These are phyloP conservation scores for Ctenosaura bakeri DNA, from an alignment of 2,797 vertebrate species.

Conservation along the genomic window DNA sequence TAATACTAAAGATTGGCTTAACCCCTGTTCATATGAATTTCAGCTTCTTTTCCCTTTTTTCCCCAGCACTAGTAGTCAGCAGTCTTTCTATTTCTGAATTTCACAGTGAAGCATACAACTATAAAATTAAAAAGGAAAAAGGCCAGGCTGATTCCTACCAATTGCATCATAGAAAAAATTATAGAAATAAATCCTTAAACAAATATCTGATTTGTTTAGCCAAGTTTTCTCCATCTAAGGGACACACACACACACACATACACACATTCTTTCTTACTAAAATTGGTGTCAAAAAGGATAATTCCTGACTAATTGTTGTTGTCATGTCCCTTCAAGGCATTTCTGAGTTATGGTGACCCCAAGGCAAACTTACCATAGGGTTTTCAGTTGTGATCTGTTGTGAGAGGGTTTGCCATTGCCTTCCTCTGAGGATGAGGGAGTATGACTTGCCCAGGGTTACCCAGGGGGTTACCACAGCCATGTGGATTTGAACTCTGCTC, in stretches of 20 bases:
- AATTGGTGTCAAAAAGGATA: background rate
- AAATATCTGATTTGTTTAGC: conserved; percentile 1
- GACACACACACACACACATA: no score
- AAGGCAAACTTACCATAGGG: no score
- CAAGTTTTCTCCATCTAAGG: background rate
- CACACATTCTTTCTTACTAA: background rate
- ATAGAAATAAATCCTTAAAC: background rate
- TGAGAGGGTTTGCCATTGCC: no score
- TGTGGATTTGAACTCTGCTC: no score
- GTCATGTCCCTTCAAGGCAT: no score
- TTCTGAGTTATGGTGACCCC: no score
- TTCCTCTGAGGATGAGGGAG: no score
- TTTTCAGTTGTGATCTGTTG: no score
- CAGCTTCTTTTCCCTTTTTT: background rate
- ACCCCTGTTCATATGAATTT: background rate
- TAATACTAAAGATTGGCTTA: conserved; percentile 11
- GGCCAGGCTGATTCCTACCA: background rate
- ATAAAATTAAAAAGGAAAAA: background rate
- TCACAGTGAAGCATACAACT: conserved; percentile 8
- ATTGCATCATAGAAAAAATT: background rate
- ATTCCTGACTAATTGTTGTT: conserved; percentile 3
- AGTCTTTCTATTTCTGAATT: conserved; percentile 6
- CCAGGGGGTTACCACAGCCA: no score
- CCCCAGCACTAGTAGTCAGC: background rate
- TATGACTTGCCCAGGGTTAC: no score